A percentile compares a stretch with the other conserved stretches of the same genome.
phyloP scores from a whole-genome alignment of 2,113 vertebrate species.

The Polypterus senegalus region DNA sequence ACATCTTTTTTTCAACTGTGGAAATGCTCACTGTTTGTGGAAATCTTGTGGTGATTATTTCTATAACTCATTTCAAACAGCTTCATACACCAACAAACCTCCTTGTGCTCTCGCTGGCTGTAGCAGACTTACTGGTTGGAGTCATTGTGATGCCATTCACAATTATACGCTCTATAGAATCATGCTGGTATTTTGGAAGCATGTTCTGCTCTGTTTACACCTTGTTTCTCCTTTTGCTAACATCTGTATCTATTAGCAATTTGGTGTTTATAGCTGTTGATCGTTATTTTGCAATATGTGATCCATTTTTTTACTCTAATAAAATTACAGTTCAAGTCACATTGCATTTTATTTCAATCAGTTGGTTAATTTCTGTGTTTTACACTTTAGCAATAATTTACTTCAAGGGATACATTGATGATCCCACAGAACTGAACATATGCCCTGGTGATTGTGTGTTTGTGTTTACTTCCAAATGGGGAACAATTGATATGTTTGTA shows the following conservation, averaged over 20 bases:
- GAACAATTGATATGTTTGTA: background rate
- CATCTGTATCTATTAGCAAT: slow-evolving; percentile 1
- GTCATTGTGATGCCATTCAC: slow-evolving; percentile 1
- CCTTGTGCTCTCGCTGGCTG: background rate
- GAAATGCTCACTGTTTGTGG: slow-evolving; percentile 2
- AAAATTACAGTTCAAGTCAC: background rate
- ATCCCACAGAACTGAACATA: background rate
- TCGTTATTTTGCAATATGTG: background rate
- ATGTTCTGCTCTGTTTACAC: slow-evolving; percentile 3
- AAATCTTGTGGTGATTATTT: slow-evolving; percentile 3
- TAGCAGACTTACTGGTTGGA: background rate
- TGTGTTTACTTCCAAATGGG: background rate
- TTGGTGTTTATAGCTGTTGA: slow-evolving; percentile 3
- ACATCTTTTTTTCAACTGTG: slow-evolving; percentile 4
- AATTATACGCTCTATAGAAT: background rate
- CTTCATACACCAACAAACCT: slow-evolving; percentile 6
- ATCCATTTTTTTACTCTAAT: background rate
- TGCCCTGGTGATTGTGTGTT: background rate
- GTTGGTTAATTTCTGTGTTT: background rate
- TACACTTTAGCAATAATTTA: slow-evolving; percentile 2
- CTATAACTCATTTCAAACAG: slow-evolving; percentile 5
- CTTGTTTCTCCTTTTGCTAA: slow-evolving; percentile 2
- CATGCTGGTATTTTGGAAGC: slow-evolving; percentile 6
- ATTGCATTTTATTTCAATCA: background rate
- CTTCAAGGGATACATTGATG: background rate